Evolutionary conservation across 2,113 vertebrate genomes (phyloP).

Genomic region (Odontesthes bonariensis): DNA sequence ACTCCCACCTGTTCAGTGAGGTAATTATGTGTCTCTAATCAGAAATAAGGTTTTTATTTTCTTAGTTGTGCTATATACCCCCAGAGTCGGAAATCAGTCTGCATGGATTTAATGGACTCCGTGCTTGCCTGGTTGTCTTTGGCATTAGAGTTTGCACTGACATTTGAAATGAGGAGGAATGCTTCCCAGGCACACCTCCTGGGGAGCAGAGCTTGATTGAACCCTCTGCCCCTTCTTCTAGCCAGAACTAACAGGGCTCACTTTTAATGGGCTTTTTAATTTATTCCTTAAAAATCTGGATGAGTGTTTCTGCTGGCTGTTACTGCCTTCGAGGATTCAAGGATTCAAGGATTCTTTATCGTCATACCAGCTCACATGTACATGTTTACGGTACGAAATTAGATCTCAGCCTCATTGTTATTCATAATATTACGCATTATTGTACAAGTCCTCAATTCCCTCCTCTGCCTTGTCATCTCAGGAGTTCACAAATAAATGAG

Average conservation of each 20-base stretch:
- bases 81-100: conserved; percentile 33
- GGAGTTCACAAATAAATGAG: not conserved
- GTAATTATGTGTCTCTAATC: conserved; percentile 27
- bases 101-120: conserved; percentile 60
- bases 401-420: too few species aligned
- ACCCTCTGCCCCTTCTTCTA: conserved; percentile 22
- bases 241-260: not conserved
- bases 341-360: too few species aligned
- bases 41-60: conserved; percentile 4
- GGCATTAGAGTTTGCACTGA: conserved; percentile 66
- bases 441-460: not conserved
- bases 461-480: not conserved
- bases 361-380: too few species aligned
- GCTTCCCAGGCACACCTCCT: conserved; percentile 61
- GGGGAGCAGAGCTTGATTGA: conserved; percentile 48
- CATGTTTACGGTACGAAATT: too few species aligned
- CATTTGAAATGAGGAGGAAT: conserved; percentile 74
- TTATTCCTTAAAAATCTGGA: conserved; percentile 1
- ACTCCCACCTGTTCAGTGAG: conserved; percentile 2
- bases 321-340: not conserved
- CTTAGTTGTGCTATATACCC: not conserved
- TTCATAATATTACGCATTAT: not conserved
- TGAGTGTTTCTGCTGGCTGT: conserved; percentile 35
- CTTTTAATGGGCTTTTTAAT: conserved; percentile 26
- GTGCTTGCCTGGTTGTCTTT: conserved; percentile 65